Conservation (phyloP, 2,888 invertebrate genomes). For the Drosophila prolongata region DNA sequence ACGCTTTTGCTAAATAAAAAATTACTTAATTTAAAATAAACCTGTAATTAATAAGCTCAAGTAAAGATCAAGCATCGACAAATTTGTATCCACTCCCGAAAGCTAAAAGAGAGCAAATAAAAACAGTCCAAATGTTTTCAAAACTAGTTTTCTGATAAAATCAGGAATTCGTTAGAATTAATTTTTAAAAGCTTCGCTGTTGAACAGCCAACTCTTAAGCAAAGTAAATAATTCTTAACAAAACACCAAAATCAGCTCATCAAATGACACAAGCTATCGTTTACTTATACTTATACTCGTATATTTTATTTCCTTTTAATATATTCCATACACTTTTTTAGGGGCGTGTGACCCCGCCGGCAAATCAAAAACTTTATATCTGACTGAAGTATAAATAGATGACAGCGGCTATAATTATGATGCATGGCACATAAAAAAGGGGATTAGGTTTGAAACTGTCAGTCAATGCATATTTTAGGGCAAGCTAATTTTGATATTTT, state of each 20-base stretch:
- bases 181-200: slow-evolving; percentile 19
- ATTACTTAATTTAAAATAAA: no score
- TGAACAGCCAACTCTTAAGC: slow-evolving; percentile 7
- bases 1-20: no score
- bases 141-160: slow-evolving; percentile 27
- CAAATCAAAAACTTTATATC: slow-evolving; percentile 4
- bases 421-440: slow-evolving; percentile 16
- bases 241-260: slow-evolving; percentile 28
- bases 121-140: background rate
- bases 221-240: slow-evolving; percentile 24
- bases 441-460: slow-evolving; percentile 10
- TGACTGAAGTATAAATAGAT: slow-evolving; percentile 4
- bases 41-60: no score
- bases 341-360: slow-evolving; percentile 6
- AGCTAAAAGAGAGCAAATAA: background rate
- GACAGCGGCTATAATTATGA: slow-evolving; percentile 18
- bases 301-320: slow-evolving; percentile 36
- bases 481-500: slow-evolving; percentile 11
- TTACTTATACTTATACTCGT: slow-evolving; percentile 12
- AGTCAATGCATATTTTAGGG: slow-evolving; percentile 14
- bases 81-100: background rate
- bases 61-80: no score
- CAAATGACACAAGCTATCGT: slow-evolving; percentile 57
- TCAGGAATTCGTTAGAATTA: slow-evolving; percentile 10
- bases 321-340: slow-evolving; percentile 34